These are phyloP conservation scores for Baccha elongata DNA, from an alignment of 2,888 invertebrate genomes.

Conservation along the genomic window DNA sequence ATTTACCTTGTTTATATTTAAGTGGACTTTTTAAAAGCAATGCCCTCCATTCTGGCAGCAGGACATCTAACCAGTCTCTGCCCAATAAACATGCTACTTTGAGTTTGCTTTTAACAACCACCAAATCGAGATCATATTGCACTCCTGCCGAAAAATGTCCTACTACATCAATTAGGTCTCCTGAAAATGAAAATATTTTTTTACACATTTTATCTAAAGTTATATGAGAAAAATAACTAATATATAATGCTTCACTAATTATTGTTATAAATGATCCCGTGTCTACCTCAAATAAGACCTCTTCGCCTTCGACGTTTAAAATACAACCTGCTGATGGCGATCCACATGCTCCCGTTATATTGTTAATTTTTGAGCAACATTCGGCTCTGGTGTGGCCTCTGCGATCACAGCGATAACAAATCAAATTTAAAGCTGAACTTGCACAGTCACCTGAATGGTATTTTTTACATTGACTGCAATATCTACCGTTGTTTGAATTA, in stretches of 20 bases:
- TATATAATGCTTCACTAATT: not conserved
- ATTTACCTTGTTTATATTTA: not conserved
- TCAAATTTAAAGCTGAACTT: not conserved
- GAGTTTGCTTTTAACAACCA: no score
- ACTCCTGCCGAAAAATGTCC: no score
- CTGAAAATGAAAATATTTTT: constrained; percentile 3
- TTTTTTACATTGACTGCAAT: not conserved
- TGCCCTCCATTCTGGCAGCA: not conserved
- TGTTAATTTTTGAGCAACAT: not conserved
- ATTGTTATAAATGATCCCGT: not conserved
- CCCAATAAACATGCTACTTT: not conserved
- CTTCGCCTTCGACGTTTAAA: not conserved
- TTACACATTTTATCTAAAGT: not conserved
- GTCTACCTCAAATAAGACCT: not conserved
- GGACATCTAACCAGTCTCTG: not conserved
- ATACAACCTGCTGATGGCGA: not conserved
- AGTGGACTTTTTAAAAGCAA: not conserved
- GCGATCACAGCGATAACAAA: not conserved
- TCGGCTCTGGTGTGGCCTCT: not conserved
- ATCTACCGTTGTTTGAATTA: no score
- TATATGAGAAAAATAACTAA: not conserved
- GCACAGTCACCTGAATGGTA: not conserved
- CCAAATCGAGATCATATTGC: no score
- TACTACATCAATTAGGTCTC: not conserved
- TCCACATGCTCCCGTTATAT: not conserved